phyloP scores from a whole-genome alignment of 2,888 invertebrate genomes.

The Drosophila dives region DNA sequence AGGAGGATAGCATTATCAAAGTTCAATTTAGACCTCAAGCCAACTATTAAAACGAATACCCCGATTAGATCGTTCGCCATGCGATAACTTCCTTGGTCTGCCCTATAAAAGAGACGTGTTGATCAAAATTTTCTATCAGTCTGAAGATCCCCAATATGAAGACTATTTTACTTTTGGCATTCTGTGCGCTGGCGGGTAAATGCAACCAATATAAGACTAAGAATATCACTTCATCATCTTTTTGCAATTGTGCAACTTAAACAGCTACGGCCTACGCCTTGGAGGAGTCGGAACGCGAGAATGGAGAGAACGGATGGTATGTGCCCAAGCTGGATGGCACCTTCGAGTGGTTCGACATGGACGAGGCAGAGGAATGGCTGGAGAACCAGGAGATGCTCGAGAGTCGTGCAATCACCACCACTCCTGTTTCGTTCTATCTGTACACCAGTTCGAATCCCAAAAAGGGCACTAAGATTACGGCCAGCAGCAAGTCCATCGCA shows the following conservation, averaged over 20 bases:
- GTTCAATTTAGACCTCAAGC: slow-evolving; percentile 26
- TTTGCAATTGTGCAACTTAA: not conserved
- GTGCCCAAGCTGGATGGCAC: slow-evolving; percentile 67
- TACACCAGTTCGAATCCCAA: slow-evolving; percentile 73
- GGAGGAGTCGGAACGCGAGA: slow-evolving; percentile 58
- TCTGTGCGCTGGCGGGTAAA: slow-evolving; percentile 50
- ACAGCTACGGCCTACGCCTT: slow-evolving; percentile 53
- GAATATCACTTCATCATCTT: not conserved
- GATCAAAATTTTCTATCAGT: slow-evolving; percentile 21
- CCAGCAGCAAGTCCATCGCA: slow-evolving; percentile 46
- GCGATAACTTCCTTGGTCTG: slow-evolving; percentile 14
- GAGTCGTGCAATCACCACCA: slow-evolving; percentile 36
- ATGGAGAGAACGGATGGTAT: slow-evolving; percentile 75
- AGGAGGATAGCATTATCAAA: slow-evolving; percentile 33
- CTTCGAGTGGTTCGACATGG: slow-evolving; percentile 65
- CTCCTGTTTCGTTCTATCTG: slow-evolving; percentile 67
- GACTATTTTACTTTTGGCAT: slow-evolving; percentile 49
- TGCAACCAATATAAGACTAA: not conserved
- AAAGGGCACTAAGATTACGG: slow-evolving; percentile 58
- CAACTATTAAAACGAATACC: slow-evolving; percentile 7
- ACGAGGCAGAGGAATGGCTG: slow-evolving; percentile 58
- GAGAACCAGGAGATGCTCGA: slow-evolving; percentile 47
- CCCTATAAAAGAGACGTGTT: slow-evolving; percentile 50
- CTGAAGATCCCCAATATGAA: slow-evolving; percentile 45
- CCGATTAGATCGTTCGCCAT: slow-evolving; percentile 25